phyloP scores from a whole-genome alignment of 2,888 invertebrate species.

The Cistogaster globosa region DNA sequence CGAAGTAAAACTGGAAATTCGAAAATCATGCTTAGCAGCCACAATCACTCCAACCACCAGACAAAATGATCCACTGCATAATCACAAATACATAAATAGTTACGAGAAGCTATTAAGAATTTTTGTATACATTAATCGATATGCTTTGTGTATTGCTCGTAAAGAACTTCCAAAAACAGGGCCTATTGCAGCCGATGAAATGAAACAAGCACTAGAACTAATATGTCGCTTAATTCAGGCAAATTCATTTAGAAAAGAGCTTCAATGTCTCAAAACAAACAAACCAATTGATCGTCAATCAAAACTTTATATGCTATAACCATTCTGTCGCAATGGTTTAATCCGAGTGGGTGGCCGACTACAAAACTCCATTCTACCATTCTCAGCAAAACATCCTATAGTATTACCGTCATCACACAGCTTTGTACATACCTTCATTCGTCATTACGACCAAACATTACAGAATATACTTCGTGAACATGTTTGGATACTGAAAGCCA shows the following conservation, averaged over 20 bases:
- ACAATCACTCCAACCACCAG: not conserved
- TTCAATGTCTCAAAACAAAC: not conserved
- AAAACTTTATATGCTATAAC: slow-evolving; percentile 11
- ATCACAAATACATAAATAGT: not conserved
- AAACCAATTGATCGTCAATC: slow-evolving; percentile 8
- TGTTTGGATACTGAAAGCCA: too few relatives aligned
- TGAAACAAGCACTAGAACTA: not conserved
- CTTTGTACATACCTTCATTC: not conserved
- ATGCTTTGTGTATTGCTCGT: too few relatives aligned
- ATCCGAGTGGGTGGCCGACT: slow-evolving; percentile 33
- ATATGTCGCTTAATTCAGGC: slow-evolving; percentile 8
- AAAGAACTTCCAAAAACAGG: not conserved
- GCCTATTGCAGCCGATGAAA: not conserved
- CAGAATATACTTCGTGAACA: too few relatives aligned
- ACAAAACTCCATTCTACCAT: slow-evolving; percentile 3
- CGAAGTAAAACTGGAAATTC: not conserved
- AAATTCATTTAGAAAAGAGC: slow-evolving; percentile 5
- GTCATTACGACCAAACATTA: too few relatives aligned
- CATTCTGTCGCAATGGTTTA: slow-evolving; percentile 11
- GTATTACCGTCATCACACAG: too few relatives aligned
- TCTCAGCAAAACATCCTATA: slow-evolving; percentile 17
- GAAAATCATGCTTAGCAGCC: not conserved
- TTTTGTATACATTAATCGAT: too few relatives aligned
- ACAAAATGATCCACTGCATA: not conserved
- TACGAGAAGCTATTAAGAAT: too few relatives aligned